phyloP scores from a whole-genome alignment of 1,140 invertebrate genomes.

The Platorchestia sp. region DNA sequence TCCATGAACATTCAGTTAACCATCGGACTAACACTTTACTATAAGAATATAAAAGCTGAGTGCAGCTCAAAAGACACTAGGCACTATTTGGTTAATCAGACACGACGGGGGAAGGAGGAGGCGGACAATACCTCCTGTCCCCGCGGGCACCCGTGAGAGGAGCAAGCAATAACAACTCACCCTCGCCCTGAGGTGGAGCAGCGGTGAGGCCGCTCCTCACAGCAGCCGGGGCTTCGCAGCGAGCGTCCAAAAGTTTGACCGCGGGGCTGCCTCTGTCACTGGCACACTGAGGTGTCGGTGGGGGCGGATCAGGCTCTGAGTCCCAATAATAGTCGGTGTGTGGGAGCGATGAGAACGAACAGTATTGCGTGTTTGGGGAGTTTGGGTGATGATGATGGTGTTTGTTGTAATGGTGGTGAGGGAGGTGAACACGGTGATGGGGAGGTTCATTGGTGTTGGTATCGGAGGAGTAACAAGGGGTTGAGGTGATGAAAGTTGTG shows the following conservation, averaged over 20 bases:
- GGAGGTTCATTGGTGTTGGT: slow-evolving; percentile 30
- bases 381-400: slow-evolving; percentile 39
- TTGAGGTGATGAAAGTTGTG: slow-evolving; percentile 62
- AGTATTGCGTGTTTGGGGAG: slow-evolving; percentile 33
- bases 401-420: not conserved
- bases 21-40: not conserved
- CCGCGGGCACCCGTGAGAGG: not conserved
- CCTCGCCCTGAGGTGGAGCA: not conserved
- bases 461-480: slow-evolving; percentile 67
- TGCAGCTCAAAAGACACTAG: not conserved
- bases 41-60: not conserved
- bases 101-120: slow-evolving; percentile 62
- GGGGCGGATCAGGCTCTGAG: slow-evolving; percentile 81
- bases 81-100: slow-evolving; percentile 59
- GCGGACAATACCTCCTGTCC: slow-evolving; percentile 52
- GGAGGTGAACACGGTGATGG: not conserved
- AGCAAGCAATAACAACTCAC: not conserved
- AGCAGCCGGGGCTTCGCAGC: not conserved
- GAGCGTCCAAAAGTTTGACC: not conserved
- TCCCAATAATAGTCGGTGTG: slow-evolving; percentile 76
- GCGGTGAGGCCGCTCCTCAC: not conserved
- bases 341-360: slow-evolving; percentile 62
- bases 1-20: not conserved
- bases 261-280: slow-evolving; percentile 75
- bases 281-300: slow-evolving; percentile 85